Evolutionary conservation across 1,140 invertebrate genomes (phyloP).

Genomic region (Brachionus paranguensis): DNA sequence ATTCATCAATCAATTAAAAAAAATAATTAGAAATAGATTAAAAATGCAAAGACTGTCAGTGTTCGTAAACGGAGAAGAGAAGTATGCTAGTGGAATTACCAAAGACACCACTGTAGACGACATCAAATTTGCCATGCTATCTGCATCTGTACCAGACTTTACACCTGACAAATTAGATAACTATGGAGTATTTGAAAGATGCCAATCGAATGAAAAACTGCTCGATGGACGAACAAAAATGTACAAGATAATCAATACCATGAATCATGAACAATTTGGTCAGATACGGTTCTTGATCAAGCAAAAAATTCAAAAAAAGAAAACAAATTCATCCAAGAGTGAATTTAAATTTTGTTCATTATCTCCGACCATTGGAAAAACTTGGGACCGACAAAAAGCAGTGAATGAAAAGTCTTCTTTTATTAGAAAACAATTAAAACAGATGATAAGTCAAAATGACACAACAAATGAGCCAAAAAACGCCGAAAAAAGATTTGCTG

Average conservation of each 20-base stretch:
- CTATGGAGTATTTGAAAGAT: slow-evolving; percentile 25
- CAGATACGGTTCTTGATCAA: not conserved
- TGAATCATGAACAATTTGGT: not conserved
- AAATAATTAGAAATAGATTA: not conserved
- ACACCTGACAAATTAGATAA: slow-evolving; percentile 5
- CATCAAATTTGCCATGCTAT: slow-evolving; percentile 35
- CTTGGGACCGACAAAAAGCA: not conserved
- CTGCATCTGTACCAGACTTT: not conserved
- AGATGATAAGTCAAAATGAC: not conserved
- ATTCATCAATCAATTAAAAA: not conserved
- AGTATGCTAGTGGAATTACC: slow-evolving; percentile 20
- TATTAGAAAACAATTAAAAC: slow-evolving; percentile 16
- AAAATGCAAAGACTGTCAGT: slow-evolving; percentile 22
- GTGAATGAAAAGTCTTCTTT: not conserved
- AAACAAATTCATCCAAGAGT: not conserved
- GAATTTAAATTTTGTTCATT: slow-evolving; percentile 6
- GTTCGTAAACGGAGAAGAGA: slow-evolving; percentile 14
- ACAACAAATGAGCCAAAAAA: not conserved
- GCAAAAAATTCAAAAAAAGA: not conserved
- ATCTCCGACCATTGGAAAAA: slow-evolving; percentile 1
- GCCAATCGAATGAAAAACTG: not conserved
- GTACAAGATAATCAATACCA: not conserved
- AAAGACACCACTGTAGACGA: slow-evolving; percentile 29
- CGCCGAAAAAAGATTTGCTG: not conserved
- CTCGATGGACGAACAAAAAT: slow-evolving; percentile 25